A percentile compares a stretch with the other conserved stretches of the same genome.
Evolutionary conservation across 2,797 vertebrate genomes (phyloP).

Genomic region (Pelobates cultripes): DNA sequence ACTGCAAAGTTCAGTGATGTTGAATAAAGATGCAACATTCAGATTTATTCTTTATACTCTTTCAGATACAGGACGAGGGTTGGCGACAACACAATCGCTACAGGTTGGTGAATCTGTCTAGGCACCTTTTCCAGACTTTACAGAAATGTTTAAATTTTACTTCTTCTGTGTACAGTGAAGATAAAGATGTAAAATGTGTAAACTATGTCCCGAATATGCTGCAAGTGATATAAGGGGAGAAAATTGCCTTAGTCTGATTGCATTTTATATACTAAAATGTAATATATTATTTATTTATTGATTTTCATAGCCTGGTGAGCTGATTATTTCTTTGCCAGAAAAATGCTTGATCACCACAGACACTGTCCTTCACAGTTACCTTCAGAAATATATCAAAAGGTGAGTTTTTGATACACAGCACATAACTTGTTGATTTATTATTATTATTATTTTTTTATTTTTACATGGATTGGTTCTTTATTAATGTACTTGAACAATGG

Average conservation of each 20-base stretch:
- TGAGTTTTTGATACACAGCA: conserved; percentile 65
- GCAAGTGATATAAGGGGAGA: no score
- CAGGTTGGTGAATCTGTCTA: conserved; percentile 68
- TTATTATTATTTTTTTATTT: no score
- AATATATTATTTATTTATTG: neutral
- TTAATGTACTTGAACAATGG: no score
- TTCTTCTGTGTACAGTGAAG: no score
- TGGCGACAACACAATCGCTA: conserved; percentile 77
- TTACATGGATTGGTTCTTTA: no score
- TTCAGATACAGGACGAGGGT: conserved; percentile 86
- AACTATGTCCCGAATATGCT: no score
- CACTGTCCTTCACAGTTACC: conserved; percentile 82
- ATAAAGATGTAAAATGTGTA: no score
- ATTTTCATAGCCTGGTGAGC: conserved; percentile 71
- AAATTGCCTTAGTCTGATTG: no score
- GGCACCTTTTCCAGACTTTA: neutral
- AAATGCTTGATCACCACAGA: conserved; percentile 87
- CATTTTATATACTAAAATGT: no score
- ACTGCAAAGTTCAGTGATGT: no score
- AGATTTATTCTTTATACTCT: neutral
- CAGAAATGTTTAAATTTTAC: no score
- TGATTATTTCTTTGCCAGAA: conserved; percentile 87
- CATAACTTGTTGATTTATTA: neutral
- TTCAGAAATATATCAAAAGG: conserved; percentile 83
- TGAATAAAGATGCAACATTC: no score